phyloP scores from a whole-genome alignment of 2,888 invertebrate species.

The Orthosia cruda region DNA sequence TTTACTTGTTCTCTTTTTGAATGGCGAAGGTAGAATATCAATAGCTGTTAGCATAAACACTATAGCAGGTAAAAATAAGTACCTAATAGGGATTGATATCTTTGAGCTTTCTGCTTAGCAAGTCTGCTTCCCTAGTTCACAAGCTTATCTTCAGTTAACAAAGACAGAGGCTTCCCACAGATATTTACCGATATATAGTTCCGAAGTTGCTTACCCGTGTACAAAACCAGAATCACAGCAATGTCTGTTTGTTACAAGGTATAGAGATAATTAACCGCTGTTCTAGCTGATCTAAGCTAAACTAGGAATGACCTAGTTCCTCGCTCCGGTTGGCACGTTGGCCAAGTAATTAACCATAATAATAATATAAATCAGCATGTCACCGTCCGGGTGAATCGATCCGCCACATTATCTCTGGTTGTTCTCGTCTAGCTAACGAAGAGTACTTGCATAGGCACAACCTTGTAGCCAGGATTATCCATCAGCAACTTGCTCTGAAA shows the following conservation, averaged over 20 bases:
- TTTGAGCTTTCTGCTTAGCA: not conserved
- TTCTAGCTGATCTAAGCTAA: slow-evolving; percentile 40
- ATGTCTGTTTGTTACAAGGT: not conserved
- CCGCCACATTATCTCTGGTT: too few relatives aligned
- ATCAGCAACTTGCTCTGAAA: too few relatives aligned
- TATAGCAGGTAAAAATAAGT: too few relatives aligned
- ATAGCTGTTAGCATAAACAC: too few relatives aligned
- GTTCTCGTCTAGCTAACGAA: too few relatives aligned
- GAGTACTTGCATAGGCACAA: too few relatives aligned
- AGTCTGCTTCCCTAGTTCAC: not conserved
- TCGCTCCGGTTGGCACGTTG: not conserved
- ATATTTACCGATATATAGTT: slow-evolving; percentile 24
- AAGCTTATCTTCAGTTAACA: slow-evolving; percentile 20
- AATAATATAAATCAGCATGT: slow-evolving; percentile 13
- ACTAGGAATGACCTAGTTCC: slow-evolving; percentile 44
- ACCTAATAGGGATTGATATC: too few relatives aligned
- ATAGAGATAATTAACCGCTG: slow-evolving; percentile 41
- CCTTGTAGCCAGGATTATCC: too few relatives aligned
- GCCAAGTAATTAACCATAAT: slow-evolving; percentile 10
- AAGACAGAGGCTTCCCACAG: not conserved
- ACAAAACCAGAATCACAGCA: not conserved
- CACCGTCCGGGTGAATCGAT: too few relatives aligned
- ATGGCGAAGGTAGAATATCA: too few relatives aligned
- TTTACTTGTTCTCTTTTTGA: too few relatives aligned
- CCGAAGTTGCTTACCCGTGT: slow-evolving; percentile 21